Percentiles rank a stretch among this genome's conserved stretches.
These are phyloP conservation scores for Sebastolobus altivelis DNA, from an alignment of 2,797 vertebrate genomes.

Conservation along the genomic window DNA sequence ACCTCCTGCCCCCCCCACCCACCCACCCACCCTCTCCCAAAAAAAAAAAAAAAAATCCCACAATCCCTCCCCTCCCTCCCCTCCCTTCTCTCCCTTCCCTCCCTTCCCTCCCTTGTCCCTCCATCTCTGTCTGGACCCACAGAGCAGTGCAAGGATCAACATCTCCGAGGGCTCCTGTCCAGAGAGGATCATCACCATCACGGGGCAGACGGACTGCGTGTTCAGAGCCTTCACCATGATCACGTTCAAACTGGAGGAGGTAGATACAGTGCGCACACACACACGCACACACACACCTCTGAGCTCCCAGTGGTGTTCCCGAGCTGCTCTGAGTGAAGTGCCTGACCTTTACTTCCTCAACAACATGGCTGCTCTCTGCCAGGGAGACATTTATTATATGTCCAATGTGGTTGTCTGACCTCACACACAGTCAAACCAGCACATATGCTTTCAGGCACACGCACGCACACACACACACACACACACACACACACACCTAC, in stretches of 20 bases:
- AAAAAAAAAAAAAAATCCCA: not conserved
- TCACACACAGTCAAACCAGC: slow-evolving; percentile 14
- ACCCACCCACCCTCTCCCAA: too few species aligned
- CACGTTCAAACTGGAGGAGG: slow-evolving; percentile 96
- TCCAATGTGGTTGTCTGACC: slow-evolving; percentile 51
- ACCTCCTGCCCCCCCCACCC: not conserved
- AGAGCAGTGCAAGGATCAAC: slow-evolving; percentile 96
- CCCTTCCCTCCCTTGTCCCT: rapidly evolving
- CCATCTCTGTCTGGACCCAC: slow-evolving; percentile 39
- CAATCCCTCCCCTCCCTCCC: not conserved
- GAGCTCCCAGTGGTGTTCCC: slow-evolving; percentile 25
- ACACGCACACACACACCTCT: not conserved
- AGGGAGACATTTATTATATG: slow-evolving; percentile 65
- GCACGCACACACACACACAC: slow-evolving; percentile 21
- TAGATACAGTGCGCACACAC: slow-evolving; percentile 36
- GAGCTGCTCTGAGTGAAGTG: slow-evolving; percentile 33
- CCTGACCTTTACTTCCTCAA: slow-evolving; percentile 61
- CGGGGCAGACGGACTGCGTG: slow-evolving; percentile 92
- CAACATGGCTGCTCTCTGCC: slow-evolving; percentile 24
- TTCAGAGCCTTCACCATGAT: slow-evolving; percentile 97
- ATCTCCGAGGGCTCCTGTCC: slow-evolving; percentile 97
- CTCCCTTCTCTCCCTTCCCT: not conserved
- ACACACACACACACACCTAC: slow-evolving; percentile 14
- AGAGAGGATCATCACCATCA: slow-evolving; percentile 96
- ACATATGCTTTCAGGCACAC: not conserved